Evolutionary conservation across 2,797 vertebrate genomes (phyloP).

Genomic region (Chloroceryle amazona): DNA sequence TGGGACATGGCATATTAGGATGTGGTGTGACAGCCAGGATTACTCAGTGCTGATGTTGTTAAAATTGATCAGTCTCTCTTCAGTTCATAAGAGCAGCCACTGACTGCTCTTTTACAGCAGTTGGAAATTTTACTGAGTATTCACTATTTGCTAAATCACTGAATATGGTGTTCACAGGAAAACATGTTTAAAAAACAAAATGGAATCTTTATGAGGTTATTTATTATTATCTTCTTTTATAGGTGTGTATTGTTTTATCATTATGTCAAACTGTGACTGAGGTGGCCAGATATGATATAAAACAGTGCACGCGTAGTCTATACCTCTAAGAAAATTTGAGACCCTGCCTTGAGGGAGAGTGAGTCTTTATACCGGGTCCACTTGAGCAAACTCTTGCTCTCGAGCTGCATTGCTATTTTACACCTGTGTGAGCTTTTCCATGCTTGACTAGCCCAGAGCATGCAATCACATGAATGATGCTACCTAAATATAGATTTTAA

Average conservation of each 20-base stretch:
- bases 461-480: not conserved
- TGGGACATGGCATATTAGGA: not conserved
- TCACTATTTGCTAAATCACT: not conserved
- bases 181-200: not conserved
- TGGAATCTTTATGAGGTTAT: not conserved
- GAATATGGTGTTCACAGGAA: not conserved
- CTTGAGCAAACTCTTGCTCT: not conserved
- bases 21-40: constrained; percentile 17
- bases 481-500: not conserved
- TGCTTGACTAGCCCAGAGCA: not conserved
- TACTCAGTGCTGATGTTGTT: not conserved
- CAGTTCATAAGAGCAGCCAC: not conserved
- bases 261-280: not conserved
- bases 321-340: not conserved
- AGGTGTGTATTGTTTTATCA: not conserved
- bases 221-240: not conserved
- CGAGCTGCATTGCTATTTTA: not conserved
- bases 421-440: not conserved
- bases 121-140: not conserved
- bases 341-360: not conserved
- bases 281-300: not conserved
- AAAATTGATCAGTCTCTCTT: not conserved
- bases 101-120: not conserved
- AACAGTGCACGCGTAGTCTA: not conserved
- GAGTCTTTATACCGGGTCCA: not conserved